A percentile compares a stretch with the other conserved stretches of the same genome.
Evolutionary conservation across 2,888 invertebrate species (phyloP).

Genomic region (Punctoribates punctum): DNA sequence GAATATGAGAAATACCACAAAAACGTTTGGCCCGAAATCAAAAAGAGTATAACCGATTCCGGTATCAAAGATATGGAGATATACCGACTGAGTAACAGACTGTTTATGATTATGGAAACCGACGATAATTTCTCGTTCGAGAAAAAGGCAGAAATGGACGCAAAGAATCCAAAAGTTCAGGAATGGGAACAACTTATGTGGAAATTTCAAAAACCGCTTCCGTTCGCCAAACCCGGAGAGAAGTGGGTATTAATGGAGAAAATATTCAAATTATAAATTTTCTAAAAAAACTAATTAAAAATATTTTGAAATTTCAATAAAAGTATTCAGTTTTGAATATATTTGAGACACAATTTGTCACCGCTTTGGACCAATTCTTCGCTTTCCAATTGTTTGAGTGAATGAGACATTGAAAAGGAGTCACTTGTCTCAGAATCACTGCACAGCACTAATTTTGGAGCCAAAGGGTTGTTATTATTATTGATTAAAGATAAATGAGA

Average conservation of each 20-base stretch:
- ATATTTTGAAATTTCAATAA: neutral
- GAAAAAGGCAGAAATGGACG: conserved; percentile 18
- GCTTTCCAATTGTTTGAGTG: conserved; percentile 12
- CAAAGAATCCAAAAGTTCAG: conserved; percentile 20
- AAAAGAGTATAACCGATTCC: conserved; percentile 2
- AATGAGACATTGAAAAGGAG: neutral
- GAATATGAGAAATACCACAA: conserved; percentile 28
- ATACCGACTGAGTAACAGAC: neutral
- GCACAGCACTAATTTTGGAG: conserved; percentile 37
- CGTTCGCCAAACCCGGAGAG: conserved; percentile 9
- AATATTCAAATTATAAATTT: conserved; percentile 4
- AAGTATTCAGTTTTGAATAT: neutral
- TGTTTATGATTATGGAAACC: conserved; percentile 32
- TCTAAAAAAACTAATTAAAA: neutral
- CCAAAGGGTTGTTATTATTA: conserved; percentile 38
- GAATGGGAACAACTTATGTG: conserved; percentile 23
- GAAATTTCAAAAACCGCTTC: neutral
- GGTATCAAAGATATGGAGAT: conserved; percentile 15
- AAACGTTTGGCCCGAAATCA: conserved; percentile 31
- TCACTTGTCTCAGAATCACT: neutral
- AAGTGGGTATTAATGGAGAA: conserved; percentile 23
- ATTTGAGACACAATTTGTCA: conserved; percentile 18
- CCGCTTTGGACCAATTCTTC: conserved; percentile 12
- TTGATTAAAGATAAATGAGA: conserved; percentile 37
- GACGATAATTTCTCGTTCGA: conserved; percentile 24